Base-by-base conservation (phyloP, 2,113 vertebrate species). In the Lipophrys pholis region DNA sequence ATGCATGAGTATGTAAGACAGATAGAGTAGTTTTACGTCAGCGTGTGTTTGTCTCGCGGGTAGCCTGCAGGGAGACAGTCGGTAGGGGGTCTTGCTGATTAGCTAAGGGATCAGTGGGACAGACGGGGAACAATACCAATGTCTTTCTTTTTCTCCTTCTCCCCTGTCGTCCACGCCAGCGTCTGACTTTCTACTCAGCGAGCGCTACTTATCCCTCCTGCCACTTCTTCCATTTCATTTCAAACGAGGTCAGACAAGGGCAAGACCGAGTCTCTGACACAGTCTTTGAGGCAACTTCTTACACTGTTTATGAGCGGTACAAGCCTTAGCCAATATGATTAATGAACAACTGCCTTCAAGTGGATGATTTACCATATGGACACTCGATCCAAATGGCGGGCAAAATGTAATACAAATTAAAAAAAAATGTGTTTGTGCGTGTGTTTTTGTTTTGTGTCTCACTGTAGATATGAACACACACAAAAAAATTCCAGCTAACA, bases 301-400 rank as follows among this genome's bases (percentile, higher is more conserved):
- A 43, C 69, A 59, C 45, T 69, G 59, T 61, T 57, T 68, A 42
- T 0, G 60, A 59, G 49, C 6, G 57, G 41, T 56, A 58, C 53
- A 40, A 30, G 57, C 56, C 14, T 2, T 12, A 67, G 63, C 61
- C 56, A 30, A 30, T 4, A 60, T 50, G 58, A 85, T 73, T 56
- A 75, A 62, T 56, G 72, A 51, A 39, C 69, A 55, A 36, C 53
- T 39, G 40, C 53, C 64, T 69, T 72, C 57, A 67, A 73, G 58
- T 3, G 7, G 42, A 50, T 54, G 54, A 69, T 9, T 53, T 67
- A 76, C 62, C 77, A 55, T 69, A 66, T 58, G 76, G 82, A 49
- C 65, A 74, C 59, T 65, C 4, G 17, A 65, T 76, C 76, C 75
- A 82, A 89, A 86, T 86, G 85, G 52, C 49, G 73, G 53, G 45